Evolutionary conservation across 2,888 invertebrate species (phyloP), one percentile per base, ranked within the genome.

Genomic region (Hydriomena furcata): DNA sequence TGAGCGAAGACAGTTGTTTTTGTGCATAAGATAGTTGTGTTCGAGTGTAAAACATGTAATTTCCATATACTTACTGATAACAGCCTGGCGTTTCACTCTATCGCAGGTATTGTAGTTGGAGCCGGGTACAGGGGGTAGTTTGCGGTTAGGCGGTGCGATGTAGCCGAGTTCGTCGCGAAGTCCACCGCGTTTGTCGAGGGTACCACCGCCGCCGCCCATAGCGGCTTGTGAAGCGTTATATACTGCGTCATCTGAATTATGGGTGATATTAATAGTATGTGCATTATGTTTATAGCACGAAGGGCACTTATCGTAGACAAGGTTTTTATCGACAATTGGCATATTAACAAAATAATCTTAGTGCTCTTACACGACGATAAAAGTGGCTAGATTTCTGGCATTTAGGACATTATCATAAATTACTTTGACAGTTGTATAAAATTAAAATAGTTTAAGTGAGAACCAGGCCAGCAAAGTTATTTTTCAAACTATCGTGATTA

Each of bases 91-190:
- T 92, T 97, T 97, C 91, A 97, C 96, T 74, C 97, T 93, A 89
- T 97, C 97, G 86, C 97, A 97, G 21, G 97, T 97, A 84, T 97
- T 97, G 91, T 97, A 97, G 89, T 97, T 97, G 45, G 96, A 96
- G 65, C 97, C 97, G 44, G 97, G 97, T 5, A 97, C 97, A 12
- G 97, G 97, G 0, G 97, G 97, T 49, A 97, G 92, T 84, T 97
- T 97, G 68, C 97, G 93, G 86, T 97, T 97, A 44, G 97, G 97
- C 12, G 97, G 97, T 0, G 97, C 97, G 82, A 97, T 97, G 88
- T 97, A 97, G 45, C 97, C 97, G 23, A 97, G 92, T 79, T 97
- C 97, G 77, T 97, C 97, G 21, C 97, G 93, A 21, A 97, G 91
- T 0, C 90, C 89, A 0, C 96, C 96, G 58, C 96, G 94, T 79